These are phyloP conservation scores for Papilio dardanus DNA, from an alignment of 1,140 invertebrate species.

Conservation along the genomic window DNA sequence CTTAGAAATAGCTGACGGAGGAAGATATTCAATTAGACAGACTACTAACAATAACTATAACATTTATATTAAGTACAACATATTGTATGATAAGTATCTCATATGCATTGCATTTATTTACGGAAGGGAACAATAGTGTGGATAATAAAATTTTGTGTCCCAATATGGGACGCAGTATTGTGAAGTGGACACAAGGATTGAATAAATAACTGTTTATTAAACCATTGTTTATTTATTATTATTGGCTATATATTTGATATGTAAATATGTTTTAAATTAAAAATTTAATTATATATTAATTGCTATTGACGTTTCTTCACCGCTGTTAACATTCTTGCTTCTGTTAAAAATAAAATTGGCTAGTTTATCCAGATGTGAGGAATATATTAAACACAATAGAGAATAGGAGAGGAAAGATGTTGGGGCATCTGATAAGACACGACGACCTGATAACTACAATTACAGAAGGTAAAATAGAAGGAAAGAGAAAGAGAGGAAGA, in stretches of 20 bases:
- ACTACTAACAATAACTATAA: not conserved
- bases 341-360: too few species aligned
- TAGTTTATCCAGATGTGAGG: too few species aligned
- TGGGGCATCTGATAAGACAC: too few species aligned
- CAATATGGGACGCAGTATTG: constrained; percentile 40
- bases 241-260: not conserved
- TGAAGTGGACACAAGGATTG: constrained; percentile 48
- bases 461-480: too few species aligned
- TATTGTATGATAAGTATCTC: constrained; percentile 19
- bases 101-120: constrained; percentile 18
- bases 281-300: too few species aligned
- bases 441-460: too few species aligned
- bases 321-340: too few species aligned
- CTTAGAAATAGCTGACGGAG: not conserved
- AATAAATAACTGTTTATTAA: constrained; percentile 43
- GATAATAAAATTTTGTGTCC: constrained; percentile 35
- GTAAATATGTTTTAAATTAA: too few species aligned
- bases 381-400: too few species aligned
- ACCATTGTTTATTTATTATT: not conserved
- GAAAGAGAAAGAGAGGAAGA: too few species aligned
- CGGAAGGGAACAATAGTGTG: constrained; percentile 21
- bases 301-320: too few species aligned
- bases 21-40: not conserved
- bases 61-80: constrained; percentile 10
- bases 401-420: too few species aligned